A percentile compares a stretch with the other conserved stretches of the same genome.
These are phyloP conservation scores for Tauraco hartlaubi DNA, from an alignment of 2,797 vertebrate genomes.

Conservation along the genomic window DNA sequence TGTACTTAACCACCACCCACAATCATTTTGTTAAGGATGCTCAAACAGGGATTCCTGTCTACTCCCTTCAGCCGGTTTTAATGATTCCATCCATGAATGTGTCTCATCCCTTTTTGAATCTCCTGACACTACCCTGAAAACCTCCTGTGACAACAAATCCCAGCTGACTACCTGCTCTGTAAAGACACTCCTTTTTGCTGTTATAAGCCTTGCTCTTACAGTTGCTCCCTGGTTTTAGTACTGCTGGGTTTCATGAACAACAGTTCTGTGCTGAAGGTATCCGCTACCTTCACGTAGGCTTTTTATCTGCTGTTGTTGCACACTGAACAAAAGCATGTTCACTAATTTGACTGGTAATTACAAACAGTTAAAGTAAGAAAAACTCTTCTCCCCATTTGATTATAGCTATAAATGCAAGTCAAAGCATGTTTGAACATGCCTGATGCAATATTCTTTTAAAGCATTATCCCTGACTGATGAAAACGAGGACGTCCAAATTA, in stretches of 20 bases:
- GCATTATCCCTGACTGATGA: not conserved
- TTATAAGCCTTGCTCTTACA: not conserved
- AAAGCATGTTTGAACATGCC: not conserved
- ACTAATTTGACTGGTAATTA: not conserved
- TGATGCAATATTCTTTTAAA: not conserved
- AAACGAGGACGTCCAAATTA: not conserved
- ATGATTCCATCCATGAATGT: not conserved
- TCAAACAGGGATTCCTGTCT: not conserved
- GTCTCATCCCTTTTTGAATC: not conserved
- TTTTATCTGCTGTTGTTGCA: not conserved
- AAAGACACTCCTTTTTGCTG: not conserved
- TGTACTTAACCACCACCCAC: not conserved
- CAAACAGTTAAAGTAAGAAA: not conserved
- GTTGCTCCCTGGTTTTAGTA: not conserved
- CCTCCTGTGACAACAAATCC: not conserved
- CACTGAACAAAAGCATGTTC: not conserved
- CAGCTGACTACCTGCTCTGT: not conserved
- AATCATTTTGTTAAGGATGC: not conserved
- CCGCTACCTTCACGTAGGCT: not conserved
- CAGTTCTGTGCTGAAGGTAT: not conserved
- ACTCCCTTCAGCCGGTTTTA: not conserved
- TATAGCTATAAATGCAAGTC: not conserved
- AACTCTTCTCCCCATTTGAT: not conserved
- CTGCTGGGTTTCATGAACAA: not conserved
- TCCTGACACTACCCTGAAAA: not conserved